Base-by-base conservation (phyloP, 2,888 invertebrate species). In the Limnephilus rhombicus region DNA sequence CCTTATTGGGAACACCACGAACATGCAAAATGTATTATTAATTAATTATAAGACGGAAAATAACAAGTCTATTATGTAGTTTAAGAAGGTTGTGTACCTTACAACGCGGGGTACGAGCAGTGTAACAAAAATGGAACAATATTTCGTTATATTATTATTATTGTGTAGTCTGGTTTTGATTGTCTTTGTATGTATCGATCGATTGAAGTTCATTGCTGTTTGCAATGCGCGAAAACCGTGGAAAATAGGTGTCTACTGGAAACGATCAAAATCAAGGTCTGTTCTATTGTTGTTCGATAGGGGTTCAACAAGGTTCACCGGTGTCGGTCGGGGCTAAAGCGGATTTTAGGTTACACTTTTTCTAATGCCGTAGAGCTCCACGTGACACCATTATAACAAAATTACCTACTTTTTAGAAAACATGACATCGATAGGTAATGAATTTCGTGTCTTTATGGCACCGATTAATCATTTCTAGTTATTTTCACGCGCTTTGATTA, bases 201-300 rank as follows among this genome's bases (percentile, higher is more conserved):
- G 24, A n/a, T 45, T 68, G 68, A 89, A 68, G 88, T 80, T 89
- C 88, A 80, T 89, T 68, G 88, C 80, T 87, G 37, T 85, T 80
- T 89, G 80, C 90, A 91, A 91, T 68, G 53, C 89, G 92, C 90
- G 90, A 92, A 92, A 91, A 91, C 81, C 91, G 80, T 81, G 88
- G 91, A 92, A 92, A 92, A 91, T 91, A 90, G 86, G 86, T 87
- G 92, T 90, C 86, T 80, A 90, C 91, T 85, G 91, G 90, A 92
- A 92, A 92, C 91, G 91, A 92, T 91, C 87, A 83, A 81, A 82
- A 53, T 82, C 92, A 92, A 92, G 92, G 92, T 92, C 90, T 91
- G 37, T 34, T 68, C 68, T 41, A 85, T 91, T 90, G 92, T 90
- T 80, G 37, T 68, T 68, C 81, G 29, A 31, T 24, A 53, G 86